Evolutionary conservation across 2,113 vertebrate genomes (phyloP).

Genomic region (Ptilorrhoa leucosticta): DNA sequence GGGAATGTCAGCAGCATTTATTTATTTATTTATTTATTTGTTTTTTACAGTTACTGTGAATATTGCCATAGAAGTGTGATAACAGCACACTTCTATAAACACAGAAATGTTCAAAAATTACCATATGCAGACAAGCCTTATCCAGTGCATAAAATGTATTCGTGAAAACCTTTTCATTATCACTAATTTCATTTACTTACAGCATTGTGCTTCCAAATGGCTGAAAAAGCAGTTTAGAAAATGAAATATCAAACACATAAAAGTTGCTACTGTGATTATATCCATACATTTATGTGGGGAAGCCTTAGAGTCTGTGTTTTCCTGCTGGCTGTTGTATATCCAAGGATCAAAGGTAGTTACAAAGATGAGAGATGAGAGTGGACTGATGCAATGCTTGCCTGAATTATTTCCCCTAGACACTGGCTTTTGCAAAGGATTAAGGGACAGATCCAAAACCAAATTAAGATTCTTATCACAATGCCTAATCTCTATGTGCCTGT

Average conservation of each 20-base stretch:
- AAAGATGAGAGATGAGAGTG: not conserved
- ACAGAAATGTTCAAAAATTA: not conserved
- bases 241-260: not conserved
- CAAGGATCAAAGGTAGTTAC: slow-evolving; percentile 6
- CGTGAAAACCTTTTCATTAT: not conserved
- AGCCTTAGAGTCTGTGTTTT: not conserved
- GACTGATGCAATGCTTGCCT: not conserved
- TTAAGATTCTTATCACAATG: not conserved
- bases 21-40: not conserved
- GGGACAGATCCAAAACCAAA: not conserved
- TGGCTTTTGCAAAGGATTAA: not conserved
- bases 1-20: not conserved
- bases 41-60: not conserved
- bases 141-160: not conserved
- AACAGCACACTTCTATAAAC: not conserved
- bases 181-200: not conserved
- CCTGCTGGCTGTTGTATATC: not conserved
- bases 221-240: not conserved
- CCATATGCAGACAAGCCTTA: not conserved
- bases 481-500: not conserved
- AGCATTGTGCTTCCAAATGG: not conserved
- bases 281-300: not conserved
- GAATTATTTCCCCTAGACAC: not conserved
- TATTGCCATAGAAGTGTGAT: not conserved
- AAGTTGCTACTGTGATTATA: not conserved